These are phyloP conservation scores for Laticauda laticaudata DNA, from an alignment of 2,113 vertebrate species.

Conservation along the genomic window DNA sequence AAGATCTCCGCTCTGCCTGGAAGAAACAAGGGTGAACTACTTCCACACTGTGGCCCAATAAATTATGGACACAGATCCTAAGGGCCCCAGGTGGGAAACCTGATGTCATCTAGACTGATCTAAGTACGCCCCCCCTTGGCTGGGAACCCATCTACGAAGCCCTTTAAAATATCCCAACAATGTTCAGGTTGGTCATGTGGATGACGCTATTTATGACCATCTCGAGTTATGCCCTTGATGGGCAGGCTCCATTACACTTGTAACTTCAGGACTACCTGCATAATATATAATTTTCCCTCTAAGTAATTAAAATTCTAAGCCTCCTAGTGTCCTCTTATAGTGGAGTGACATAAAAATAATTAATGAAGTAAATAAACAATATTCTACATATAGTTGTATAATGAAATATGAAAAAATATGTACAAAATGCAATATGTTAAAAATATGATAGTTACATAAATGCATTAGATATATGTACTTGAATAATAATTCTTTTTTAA, in stretches of 20 bases:
- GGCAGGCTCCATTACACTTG: background rate
- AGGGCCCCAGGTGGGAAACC: background rate
- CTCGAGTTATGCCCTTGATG: background rate
- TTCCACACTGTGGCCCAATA: background rate
- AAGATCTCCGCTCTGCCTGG: background rate
- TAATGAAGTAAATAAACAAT: background rate
- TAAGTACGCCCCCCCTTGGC: background rate
- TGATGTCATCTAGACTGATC: background rate
- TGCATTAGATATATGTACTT: background rate
- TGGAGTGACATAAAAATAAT: background rate
- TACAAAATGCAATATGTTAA: background rate
- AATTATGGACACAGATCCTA: background rate
- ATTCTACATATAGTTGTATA: background rate
- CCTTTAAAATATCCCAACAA: background rate
- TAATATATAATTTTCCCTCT: background rate
- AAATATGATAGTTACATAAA: background rate
- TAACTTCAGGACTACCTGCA: background rate
- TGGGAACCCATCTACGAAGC: background rate
- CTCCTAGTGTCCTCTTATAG: background rate
- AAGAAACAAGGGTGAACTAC: background rate
- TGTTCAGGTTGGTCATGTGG: background rate
- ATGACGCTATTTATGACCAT: background rate
- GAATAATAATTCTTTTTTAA: background rate
- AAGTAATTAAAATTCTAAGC: background rate
- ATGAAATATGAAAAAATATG: background rate